Base-by-base conservation (phyloP, 64 coral and sea anemone species). In the Dendronephthya gigantea region DNA sequence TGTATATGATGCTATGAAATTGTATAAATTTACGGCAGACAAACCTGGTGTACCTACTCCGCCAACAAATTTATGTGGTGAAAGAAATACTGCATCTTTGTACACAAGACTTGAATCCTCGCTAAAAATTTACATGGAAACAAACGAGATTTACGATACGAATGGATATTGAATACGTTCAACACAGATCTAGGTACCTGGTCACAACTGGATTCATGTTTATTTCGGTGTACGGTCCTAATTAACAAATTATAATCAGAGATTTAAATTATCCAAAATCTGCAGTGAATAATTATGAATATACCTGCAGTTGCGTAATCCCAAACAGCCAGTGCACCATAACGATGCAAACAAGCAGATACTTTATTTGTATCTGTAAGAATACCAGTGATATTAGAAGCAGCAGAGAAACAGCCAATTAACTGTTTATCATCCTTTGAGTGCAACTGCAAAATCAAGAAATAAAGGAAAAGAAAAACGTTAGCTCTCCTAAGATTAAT, bases 291-390 rank as follows among this genome's bases (percentile, higher is more conserved):
- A 25, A 7, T 40, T 2, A 45, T n/a, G n/a, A 28, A n/a, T 19
- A 22, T 88, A 98, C 95, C 95, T 88, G 95, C 92, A 39, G 95
- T 91, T 28, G 95, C 95, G 90, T 98, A 98, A 88, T 98, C 95
- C 92, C 92, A 98, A 34, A 93, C 90, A 43, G 95, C 92, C 36
- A 98, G 66, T 33, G 95, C 95, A 51, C 87, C 92, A 86, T 98
- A 58, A 22, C 52, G 75, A 86, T 98, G 95, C 30, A 93, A 69
- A 37, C 84, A 82, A 28, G 87, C 90, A 85, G 92, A 87, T 16
- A 98, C 49, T 65, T 84, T 52, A 59, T 90, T 88, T 6, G 95
- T 98, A 82, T 98, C 95, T 39, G 90, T 83, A 17, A 98, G 65
- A 88, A 98, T 93, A 36, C 95, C 95, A 59, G 95, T 98, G 68